Evolutionary conservation across 2,113 vertebrate genomes (phyloP).

Genomic region (Athene noctua): DNA sequence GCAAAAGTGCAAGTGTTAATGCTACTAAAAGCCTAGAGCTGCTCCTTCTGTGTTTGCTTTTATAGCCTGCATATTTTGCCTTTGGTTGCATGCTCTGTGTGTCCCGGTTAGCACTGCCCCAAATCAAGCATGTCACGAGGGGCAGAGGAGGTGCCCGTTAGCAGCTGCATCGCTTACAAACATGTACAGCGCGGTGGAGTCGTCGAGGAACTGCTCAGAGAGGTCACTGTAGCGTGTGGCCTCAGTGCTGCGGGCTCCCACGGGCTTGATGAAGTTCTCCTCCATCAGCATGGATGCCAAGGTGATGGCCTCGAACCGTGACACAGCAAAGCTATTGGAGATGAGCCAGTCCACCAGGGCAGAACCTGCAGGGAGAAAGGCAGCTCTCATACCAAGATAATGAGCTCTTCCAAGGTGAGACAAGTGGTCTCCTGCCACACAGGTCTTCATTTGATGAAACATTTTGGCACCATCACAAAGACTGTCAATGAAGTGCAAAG

Average conservation of each 20-base stretch:
- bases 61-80: neutral
- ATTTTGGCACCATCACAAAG: neutral
- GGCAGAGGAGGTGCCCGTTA: neutral
- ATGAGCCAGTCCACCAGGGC: slow-evolving; percentile 93
- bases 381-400: neutral
- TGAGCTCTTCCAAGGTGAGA: neutral
- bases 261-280: slow-evolving; percentile 82
- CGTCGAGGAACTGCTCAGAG: slow-evolving; percentile 87
- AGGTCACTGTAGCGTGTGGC: slow-evolving; percentile 79
- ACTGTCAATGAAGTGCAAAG: neutral
- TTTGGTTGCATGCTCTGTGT: neutral
- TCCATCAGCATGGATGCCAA: slow-evolving; percentile 89
- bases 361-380: slow-evolving; percentile 77
- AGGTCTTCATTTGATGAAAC: neutral
- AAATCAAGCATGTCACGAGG: rapidly evolving
- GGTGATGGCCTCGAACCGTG: slow-evolving; percentile 84
- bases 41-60: neutral
- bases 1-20: neutral
- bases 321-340: slow-evolving; percentile 79
- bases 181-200: slow-evolving; percentile 89
- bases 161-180: slow-evolving; percentile 78
- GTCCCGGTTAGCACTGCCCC: neutral
- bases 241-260: slow-evolving; percentile 82
- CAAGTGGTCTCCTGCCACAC: neutral
- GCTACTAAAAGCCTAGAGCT: neutral